Evolutionary conservation across 2,888 invertebrate species (phyloP), one percentile per base, ranked within the genome.

Genomic region (Cerastis leucographa): DNA sequence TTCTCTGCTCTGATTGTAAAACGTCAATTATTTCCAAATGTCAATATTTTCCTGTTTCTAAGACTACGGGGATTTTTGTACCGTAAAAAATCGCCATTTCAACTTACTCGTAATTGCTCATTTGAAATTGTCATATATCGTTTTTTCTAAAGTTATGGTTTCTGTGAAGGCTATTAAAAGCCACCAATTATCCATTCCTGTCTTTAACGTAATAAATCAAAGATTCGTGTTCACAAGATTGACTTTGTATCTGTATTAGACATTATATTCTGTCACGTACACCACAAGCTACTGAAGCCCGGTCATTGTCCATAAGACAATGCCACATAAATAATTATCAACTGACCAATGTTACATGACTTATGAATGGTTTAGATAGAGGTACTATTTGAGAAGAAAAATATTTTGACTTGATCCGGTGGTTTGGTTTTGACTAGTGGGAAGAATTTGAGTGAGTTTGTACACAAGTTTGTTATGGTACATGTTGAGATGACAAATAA

Each of bases 221-320:
- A 51, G 78, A 74, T 82, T 71, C 80, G 74, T 84, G 78, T 84
- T 42, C 76, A 68, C 67, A 76, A 74, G 85, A 80, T 83, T 68
- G 71, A 68, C 75, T 61, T 59, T 84, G 78, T 76, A 79, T 82
- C 75, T 83, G 74, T 80, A 71, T 71, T 77, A 71, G 71, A 68
- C 71, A 77, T 78, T 80, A 81, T 81, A 83, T 81, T 83, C 71
- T 85, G 91, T 92, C 93, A 92, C 92, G 92, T 91, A 90, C 88
- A 68, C 69, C 80, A 78, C 72, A 46, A 70, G 86, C 77, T 77
- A 66, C 71, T 62, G 72, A 85, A 85, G 67, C 76, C 83, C 85
- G 87, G 88, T 89, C 92, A 94, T 93, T 94, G 94, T 94, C 91
- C 91, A 88, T n/a, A 51, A 87, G 90, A 93, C 93, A 93, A 93